phyloP scores from a whole-genome alignment of 2,797 vertebrate genomes.

The Manis crassicaudata region DNA sequence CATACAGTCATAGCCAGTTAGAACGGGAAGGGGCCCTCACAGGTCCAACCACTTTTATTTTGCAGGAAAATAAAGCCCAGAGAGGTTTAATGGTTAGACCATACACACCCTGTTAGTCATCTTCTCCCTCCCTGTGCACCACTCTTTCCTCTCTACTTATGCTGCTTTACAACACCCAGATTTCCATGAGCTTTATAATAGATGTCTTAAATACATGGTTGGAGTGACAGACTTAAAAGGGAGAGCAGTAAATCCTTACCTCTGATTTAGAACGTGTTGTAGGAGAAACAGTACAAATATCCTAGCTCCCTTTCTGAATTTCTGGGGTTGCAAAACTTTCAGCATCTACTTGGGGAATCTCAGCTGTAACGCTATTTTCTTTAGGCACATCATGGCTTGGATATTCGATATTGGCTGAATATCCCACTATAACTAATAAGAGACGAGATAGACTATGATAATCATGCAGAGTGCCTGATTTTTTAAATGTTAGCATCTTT shows the following conservation, averaged over 20 bases:
- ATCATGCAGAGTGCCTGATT: neutral
- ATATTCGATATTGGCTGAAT: neutral
- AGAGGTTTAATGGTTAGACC: neutral
- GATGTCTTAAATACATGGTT: neutral
- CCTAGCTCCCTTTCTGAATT: neutral
- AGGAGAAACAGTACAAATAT: neutral
- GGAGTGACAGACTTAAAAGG: neutral
- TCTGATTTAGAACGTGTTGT: neutral
- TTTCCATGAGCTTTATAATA: neutral
- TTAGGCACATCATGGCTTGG: neutral
- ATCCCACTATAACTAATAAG: neutral
- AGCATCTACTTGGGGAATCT: neutral
- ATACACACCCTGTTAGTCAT: fast-evolving
- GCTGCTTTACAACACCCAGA: neutral
- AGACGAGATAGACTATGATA: neutral
- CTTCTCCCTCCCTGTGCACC: neutral
- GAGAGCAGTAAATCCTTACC: fast-evolving
- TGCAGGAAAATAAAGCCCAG: neutral
- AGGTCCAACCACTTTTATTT: neutral
- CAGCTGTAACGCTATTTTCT: neutral
- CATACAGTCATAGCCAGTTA: neutral
- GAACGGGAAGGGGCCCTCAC: neutral
- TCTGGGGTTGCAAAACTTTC: neutral
- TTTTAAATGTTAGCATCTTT: neutral
- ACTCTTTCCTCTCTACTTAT: neutral